Base-by-base conservation (phyloP, 2,888 invertebrate species). In the Esperia sulphurella region DNA sequence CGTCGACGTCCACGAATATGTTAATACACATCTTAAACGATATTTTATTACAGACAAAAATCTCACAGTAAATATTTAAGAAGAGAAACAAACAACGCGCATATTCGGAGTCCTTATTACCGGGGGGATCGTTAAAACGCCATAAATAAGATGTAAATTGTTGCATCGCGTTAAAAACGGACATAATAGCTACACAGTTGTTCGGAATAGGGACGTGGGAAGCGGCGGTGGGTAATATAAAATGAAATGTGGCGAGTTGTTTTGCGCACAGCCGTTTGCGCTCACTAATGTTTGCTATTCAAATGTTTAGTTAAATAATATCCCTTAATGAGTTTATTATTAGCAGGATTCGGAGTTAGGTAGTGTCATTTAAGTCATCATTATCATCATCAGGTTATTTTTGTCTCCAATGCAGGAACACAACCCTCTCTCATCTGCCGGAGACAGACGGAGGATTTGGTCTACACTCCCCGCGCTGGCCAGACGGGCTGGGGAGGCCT, bases 111-210 rank as follows among this genome's bases (percentile, higher is more conserved):
- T 46, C 49, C 59, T 58, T 58, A 58, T 57, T 59, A 55, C 59
- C 45, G 45, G 48, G 48, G 43, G 47, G 55, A 58, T 65, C 64
- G 63, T 65, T 65, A 65, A 63, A 65, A 63, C 51, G 50, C 53
- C 58, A 63, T 65, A 65, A 65, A 59, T 59, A 57, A 55, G 46
- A 55, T 52, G 51, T 52, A 53, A 60, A 58, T 53, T 58, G 58
- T 54, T 46, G 53, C 53, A 51, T 53, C 50, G 53, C 53, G 53
- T 50, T 55, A 50, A 48, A 46, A 55, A 41, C 49, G 54, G 47
- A 52, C 49, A 49, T 52, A 52, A 52, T 52, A 40, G 33, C 45
- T 45, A 48, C 48, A 45, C 48, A 51, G 48, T 48, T 45, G 48
- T 40, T 43, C 35, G 21, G 43, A 48, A 51, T 43, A 51, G 48